Conservation (phyloP, 2,797 vertebrate species). For the Clarias fuscus region DNA sequence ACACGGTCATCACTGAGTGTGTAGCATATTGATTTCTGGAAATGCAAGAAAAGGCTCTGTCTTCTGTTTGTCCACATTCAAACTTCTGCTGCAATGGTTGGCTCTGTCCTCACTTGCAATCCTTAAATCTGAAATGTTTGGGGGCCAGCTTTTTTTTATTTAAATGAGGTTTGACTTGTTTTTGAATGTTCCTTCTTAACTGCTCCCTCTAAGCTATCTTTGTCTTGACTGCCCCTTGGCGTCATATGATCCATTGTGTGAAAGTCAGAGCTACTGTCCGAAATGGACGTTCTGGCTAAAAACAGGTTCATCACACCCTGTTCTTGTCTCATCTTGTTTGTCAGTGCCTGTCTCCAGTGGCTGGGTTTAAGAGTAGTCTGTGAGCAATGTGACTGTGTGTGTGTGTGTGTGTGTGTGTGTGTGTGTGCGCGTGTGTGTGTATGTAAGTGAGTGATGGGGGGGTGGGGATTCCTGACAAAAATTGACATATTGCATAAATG, state of each 20-base stretch:
- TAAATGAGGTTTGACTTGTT: conserved; percentile 59
- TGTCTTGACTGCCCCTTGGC: conserved; percentile 46
- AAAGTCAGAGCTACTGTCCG: conserved; percentile 30
- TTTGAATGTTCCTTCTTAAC: conserved; percentile 49
- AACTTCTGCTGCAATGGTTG: background rate
- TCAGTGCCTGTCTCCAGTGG: conserved; percentile 43
- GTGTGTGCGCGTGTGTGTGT: background rate
- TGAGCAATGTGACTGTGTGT: no score
- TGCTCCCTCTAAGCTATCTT: conserved; percentile 48
- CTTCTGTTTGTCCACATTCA: background rate
- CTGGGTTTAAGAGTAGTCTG: conserved; percentile 5
- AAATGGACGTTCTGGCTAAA: conserved; percentile 48
- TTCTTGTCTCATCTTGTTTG: conserved; percentile 44
- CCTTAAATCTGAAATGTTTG: conserved; percentile 7
- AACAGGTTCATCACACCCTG: conserved; percentile 41
- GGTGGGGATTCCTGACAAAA: background rate
- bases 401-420: no score
- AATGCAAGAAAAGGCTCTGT: background rate
- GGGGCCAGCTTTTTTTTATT: conserved; percentile 42
- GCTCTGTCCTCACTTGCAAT: background rate
- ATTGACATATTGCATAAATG: conserved; percentile 29
- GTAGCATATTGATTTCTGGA: background rate
- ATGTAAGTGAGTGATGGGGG: background rate
- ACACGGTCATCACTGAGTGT: no score
- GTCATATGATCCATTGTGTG: conserved; percentile 51